phyloP scores from a whole-genome alignment of 2,888 invertebrate species.

The Drosophila meridiana region DNA sequence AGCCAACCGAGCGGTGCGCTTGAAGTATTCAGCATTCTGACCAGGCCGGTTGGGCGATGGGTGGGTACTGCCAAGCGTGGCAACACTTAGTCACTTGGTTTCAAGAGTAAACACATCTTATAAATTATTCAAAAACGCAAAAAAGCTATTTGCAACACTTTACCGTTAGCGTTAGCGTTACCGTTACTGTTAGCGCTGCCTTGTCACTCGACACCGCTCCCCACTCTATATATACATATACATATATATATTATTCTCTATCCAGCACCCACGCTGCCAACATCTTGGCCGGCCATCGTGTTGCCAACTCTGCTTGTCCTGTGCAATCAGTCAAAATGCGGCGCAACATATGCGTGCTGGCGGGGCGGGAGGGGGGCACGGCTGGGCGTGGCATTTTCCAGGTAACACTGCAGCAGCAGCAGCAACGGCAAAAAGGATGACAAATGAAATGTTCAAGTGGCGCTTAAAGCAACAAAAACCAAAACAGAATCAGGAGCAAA shows the following conservation, averaged over 20 bases:
- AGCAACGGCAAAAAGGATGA: slow-evolving; percentile 71
- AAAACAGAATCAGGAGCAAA: slow-evolving; percentile 31
- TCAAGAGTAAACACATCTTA: slow-evolving; percentile 81
- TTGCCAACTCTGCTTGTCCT: slow-evolving; percentile 60
- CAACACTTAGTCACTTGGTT: slow-evolving; percentile 80
- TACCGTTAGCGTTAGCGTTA: slow-evolving; percentile 67
- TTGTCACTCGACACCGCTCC: slow-evolving; percentile 64
- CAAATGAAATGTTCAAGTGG: slow-evolving; percentile 80
- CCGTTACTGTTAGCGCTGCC: slow-evolving; percentile 48
- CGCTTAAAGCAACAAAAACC: slow-evolving; percentile 63
- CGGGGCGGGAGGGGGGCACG: not conserved
- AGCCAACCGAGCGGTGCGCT: slow-evolving; percentile 27
- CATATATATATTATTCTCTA: slow-evolving; percentile 35
- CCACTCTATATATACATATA: slow-evolving; percentile 58
- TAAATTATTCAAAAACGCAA: slow-evolving; percentile 81
- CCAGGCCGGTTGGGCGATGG: slow-evolving; percentile 20
- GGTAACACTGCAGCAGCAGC: slow-evolving; percentile 61
- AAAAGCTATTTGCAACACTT: slow-evolving; percentile 81
- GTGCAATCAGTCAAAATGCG: slow-evolving; percentile 78
- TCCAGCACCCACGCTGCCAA: slow-evolving; percentile 25
- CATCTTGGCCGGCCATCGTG: slow-evolving; percentile 29
- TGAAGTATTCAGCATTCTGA: slow-evolving; percentile 18
- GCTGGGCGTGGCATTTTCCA: slow-evolving; percentile 59
- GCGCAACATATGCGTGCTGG: slow-evolving; percentile 76
- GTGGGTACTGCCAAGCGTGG: slow-evolving; percentile 53